Conservation (phyloP, 2,113 vertebrate species). For the Donacobius atricapilla region DNA sequence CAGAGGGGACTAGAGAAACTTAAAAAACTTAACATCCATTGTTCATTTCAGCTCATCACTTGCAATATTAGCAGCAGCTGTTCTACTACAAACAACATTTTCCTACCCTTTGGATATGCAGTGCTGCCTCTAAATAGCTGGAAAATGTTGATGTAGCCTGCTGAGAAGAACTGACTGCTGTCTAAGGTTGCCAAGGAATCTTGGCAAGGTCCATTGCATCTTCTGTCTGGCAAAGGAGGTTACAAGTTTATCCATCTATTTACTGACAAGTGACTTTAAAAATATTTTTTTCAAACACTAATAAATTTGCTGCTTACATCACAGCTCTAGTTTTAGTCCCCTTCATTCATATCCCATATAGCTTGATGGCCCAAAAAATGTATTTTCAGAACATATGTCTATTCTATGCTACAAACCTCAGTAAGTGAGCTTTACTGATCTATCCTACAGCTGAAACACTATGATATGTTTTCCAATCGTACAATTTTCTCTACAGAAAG, state of each 20-base stretch:
- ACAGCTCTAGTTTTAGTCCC: background rate
- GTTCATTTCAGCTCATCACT: slow-evolving; percentile 34
- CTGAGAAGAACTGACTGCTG: background rate
- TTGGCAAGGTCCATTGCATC: background rate
- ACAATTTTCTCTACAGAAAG: background rate
- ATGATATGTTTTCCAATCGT: background rate
- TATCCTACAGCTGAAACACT: background rate
- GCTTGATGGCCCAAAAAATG: background rate
- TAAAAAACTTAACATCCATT: slow-evolving; percentile 30
- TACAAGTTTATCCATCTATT: background rate
- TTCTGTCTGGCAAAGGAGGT: background rate
- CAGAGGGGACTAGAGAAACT: background rate
- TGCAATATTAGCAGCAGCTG: slow-evolving; percentile 37
- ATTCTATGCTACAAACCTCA: background rate
- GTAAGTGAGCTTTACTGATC: background rate
- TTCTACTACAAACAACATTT: slow-evolving; percentile 16
- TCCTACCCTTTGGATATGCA: background rate
- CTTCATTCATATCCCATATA: background rate
- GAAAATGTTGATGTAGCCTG: background rate
- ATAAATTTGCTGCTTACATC: background rate
- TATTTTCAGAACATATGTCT: background rate
- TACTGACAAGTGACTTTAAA: background rate
- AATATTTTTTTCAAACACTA: background rate
- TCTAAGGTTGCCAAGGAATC: background rate
- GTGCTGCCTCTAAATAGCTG: background rate